These are phyloP conservation scores for Psephotus haematonotus DNA, from an alignment of 2,113 vertebrate genomes.

Conservation along the genomic window DNA sequence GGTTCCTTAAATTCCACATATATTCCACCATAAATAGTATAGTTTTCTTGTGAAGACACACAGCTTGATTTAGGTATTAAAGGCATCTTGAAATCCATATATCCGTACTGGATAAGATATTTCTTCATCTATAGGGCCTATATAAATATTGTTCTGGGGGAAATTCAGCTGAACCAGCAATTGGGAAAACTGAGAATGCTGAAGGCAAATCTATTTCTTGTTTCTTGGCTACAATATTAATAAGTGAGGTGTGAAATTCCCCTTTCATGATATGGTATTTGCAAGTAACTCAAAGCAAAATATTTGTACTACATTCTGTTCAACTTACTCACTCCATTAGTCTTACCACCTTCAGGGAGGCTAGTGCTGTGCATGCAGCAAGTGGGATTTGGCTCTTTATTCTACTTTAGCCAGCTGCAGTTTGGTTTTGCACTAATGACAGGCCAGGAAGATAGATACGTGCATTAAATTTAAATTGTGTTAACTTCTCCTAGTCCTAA, in stretches of 20 bases:
- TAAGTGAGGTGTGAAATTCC: conserved; percentile 47
- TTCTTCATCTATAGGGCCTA: conserved; percentile 52
- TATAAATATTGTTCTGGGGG: conserved; percentile 62
- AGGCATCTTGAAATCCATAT: conserved; percentile 56
- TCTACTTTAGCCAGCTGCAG: neutral
- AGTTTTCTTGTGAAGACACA: conserved; percentile 55
- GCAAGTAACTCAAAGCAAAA: conserved; percentile 42
- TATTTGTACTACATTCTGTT: conserved; percentile 16
- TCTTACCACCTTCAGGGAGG: neutral
- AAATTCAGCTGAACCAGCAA: conserved; percentile 62
- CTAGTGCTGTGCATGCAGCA: neutral
- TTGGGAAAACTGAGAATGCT: conserved; percentile 33
- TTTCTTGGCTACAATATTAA: conserved; percentile 49
- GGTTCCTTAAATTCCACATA: conserved; percentile 28
- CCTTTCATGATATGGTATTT: conserved; percentile 21
- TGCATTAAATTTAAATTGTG: neutral
- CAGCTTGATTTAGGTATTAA: conserved; percentile 55
- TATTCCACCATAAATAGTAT: conserved; percentile 31
- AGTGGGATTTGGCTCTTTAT: neutral
- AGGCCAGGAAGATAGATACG: neutral
- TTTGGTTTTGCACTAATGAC: neutral
- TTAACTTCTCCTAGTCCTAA: neutral
- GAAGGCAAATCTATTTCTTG: conserved; percentile 39
- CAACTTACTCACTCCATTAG: conserved; percentile 31
- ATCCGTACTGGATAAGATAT: conserved; percentile 17